Conservation (phyloP, 2,113 vertebrate genomes). For the Pleuronectes platessa region DNA sequence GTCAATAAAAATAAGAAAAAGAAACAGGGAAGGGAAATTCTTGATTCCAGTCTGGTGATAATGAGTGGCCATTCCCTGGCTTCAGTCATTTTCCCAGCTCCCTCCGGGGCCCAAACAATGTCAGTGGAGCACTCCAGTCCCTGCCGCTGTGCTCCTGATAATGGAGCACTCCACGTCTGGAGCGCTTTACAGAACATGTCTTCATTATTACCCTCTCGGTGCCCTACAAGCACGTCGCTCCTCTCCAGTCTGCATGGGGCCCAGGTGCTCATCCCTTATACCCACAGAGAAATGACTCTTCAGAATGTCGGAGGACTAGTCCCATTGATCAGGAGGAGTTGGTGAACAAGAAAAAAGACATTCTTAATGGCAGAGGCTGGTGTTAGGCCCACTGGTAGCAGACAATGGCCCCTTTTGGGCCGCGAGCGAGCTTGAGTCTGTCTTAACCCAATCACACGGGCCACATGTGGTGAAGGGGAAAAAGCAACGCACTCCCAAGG, state of each 20-base stretch:
- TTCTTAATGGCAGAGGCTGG: constrained; percentile 64
- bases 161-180: constrained; percentile 74
- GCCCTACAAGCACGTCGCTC: constrained; percentile 60
- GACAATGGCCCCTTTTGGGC: constrained; percentile 57
- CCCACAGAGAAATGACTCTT: constrained; percentile 71
- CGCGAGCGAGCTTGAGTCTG: constrained; percentile 43
- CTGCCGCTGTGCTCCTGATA: constrained; percentile 63
- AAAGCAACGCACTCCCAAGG: constrained; percentile 42
- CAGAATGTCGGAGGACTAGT: constrained; percentile 55
- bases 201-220: constrained; percentile 74
- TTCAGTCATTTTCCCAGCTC: constrained; percentile 71
- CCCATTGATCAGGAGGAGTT: constrained; percentile 60
- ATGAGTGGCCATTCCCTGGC: constrained; percentile 74
- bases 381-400: constrained; percentile 55
- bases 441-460: constrained; percentile 45
- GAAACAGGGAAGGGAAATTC: constrained; percentile 74
- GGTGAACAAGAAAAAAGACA: constrained; percentile 30
- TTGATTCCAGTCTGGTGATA: constrained; percentile 80
- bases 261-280: constrained; percentile 67
- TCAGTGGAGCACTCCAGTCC: constrained; percentile 71
- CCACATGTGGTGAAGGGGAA: constrained; percentile 55
- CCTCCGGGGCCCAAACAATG: constrained; percentile 77
- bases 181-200: constrained; percentile 66
- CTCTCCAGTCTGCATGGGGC: constrained; percentile 56
- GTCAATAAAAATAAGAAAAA: constrained; percentile 45